A percentile compares a stretch with the other conserved stretches of the same genome.
Conservation (phyloP, 2,888 invertebrate species). For the Dioctria linearis region DNA sequence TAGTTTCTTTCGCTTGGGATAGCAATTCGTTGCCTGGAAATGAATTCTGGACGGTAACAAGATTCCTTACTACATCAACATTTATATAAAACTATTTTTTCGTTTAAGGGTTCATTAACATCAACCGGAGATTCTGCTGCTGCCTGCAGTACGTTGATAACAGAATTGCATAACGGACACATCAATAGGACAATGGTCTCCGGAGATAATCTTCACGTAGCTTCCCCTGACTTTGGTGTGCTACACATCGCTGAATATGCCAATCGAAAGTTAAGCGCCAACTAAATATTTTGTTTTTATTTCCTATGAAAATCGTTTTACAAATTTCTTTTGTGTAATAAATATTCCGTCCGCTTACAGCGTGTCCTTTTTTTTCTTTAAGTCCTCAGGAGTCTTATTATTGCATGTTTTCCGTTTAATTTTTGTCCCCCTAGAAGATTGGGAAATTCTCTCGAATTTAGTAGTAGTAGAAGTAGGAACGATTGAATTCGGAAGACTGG, state of each 20-base stretch:
- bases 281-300: too few species aligned
- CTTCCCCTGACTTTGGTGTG: slow-evolving; percentile 66
- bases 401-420: slow-evolving; percentile 25
- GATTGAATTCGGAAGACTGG: neutral
- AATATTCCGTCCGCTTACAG: too few species aligned
- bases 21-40: slow-evolving; percentile 82
- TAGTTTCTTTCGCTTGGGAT: slow-evolving; percentile 82
- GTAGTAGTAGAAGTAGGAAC: neutral
- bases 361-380: slow-evolving; percentile 16
- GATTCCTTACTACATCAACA: neutral
- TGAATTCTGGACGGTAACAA: slow-evolving; percentile 77
- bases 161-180: slow-evolving; percentile 75
- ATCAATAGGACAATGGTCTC: slow-evolving; percentile 72
- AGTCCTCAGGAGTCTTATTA: slow-evolving; percentile 21
- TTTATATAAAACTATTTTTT: neutral
- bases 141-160: slow-evolving; percentile 74
- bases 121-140: slow-evolving; percentile 74
- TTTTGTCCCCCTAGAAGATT: slow-evolving; percentile 1
- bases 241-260: slow-evolving; percentile 66
- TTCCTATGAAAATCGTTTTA: too few species aligned
- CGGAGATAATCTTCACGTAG: slow-evolving; percentile 74
- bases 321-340: too few species aligned
- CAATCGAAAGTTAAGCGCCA: slow-evolving; percentile 54
- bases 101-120: slow-evolving; percentile 59
- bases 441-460: slow-evolving; percentile 10